A percentile compares a stretch with the other conserved stretches of the same genome.
These are phyloP conservation scores for Apodemia hepburni DNA, from an alignment of 2,888 invertebrate species.

Conservation along the genomic window DNA sequence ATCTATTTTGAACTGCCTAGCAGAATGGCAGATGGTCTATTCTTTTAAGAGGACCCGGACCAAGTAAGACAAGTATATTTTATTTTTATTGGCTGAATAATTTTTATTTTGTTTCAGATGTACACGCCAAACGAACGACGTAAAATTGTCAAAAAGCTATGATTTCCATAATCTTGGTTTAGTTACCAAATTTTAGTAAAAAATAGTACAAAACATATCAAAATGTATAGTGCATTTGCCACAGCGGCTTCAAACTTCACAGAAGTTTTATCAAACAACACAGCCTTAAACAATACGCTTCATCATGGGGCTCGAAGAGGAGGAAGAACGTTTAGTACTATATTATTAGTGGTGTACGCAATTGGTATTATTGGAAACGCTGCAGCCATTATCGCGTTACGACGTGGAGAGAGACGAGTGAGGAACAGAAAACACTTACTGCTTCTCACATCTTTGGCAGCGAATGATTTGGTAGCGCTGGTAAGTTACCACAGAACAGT, in stretches of 20 bases:
- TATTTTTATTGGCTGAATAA: not conserved
- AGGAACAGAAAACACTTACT: slow-evolving; percentile 90
- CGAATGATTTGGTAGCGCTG: slow-evolving; percentile 88
- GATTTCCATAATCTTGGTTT: not conserved
- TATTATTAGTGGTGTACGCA: slow-evolving; percentile 67
- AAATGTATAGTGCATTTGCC: not conserved
- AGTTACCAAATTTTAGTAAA: not conserved
- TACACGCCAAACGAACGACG: not conserved
- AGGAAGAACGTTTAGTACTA: not conserved
- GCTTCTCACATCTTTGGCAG: slow-evolving; percentile 88
- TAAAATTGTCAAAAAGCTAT: not conserved
- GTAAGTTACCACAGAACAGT: too few relatives aligned
- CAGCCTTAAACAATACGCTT: not conserved
- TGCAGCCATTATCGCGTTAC: slow-evolving; percentile 87
- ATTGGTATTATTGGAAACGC: slow-evolving; percentile 88
- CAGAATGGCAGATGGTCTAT: too few relatives aligned
- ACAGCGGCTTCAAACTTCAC: not conserved
- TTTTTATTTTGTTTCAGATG: not conserved
- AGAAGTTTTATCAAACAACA: not conserved
- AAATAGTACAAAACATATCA: not conserved
- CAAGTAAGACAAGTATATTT: too few relatives aligned
- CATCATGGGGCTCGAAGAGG: not conserved
- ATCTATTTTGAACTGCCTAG: too few relatives aligned
- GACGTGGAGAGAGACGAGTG: slow-evolving; percentile 84
- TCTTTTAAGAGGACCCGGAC: too few relatives aligned